Conservation (phyloP, 2,888 invertebrate genomes). For the Furcula furcula region DNA sequence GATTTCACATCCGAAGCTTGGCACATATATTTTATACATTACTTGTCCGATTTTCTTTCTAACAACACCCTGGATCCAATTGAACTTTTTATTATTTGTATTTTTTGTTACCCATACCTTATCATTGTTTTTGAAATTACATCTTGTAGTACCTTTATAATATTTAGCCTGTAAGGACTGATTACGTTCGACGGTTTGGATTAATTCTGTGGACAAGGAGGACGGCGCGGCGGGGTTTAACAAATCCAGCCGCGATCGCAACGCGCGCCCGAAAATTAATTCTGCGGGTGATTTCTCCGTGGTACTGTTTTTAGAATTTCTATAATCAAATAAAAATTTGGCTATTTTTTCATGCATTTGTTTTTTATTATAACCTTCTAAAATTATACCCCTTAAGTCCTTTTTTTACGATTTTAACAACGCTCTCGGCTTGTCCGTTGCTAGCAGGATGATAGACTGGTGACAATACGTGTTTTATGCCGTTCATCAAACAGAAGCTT, state of each 20-base stretch:
- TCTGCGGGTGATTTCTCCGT: background rate
- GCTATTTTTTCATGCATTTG: background rate
- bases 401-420: background rate
- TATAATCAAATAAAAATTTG: background rate
- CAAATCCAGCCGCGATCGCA: background rate
- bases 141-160: background rate
- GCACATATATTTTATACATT: no score
- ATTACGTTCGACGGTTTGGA: background rate
- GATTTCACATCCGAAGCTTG: no score
- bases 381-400: background rate
- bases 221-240: background rate
- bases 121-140: background rate
- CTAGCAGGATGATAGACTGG: background rate
- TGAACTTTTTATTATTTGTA: background rate
- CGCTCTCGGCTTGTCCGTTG: background rate
- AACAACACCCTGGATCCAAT: background rate
- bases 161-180: background rate
- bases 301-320: background rate
- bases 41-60: background rate
- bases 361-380: no score
- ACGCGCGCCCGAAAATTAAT: background rate
- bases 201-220: background rate
- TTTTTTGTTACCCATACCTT: background rate
- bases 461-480: background rate
- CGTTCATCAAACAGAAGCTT: conserved; percentile 2